Evolutionary conservation across 2,113 vertebrate species (phyloP).

Genomic region (Ochotona curzoniae): DNA sequence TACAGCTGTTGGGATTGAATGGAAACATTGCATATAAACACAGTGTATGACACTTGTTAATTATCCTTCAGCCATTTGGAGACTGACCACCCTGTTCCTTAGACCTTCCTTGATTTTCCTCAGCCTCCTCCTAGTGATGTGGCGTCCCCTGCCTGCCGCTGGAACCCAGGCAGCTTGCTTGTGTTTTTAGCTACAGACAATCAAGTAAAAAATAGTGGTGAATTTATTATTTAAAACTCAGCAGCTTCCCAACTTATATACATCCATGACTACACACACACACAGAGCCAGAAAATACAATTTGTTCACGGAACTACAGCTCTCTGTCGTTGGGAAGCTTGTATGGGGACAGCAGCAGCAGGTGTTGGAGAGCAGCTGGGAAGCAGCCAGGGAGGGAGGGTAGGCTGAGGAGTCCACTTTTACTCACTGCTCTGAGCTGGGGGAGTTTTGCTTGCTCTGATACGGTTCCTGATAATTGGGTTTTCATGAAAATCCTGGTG

Average conservation of each 20-base stretch:
- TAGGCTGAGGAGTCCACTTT: conserved; percentile 11
- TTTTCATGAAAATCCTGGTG: conserved; percentile 23
- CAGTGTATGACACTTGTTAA: background rate
- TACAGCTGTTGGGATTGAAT: background rate
- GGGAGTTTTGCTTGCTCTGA: conserved; percentile 29
- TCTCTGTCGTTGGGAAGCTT: background rate
- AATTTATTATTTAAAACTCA: conserved; percentile 22
- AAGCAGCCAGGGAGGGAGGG: background rate
- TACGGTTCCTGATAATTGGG: background rate
- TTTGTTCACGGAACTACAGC: background rate
- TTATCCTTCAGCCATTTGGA: background rate
- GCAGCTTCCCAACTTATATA: too few relatives aligned
- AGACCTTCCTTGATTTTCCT: background rate
- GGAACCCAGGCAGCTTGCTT: background rate
- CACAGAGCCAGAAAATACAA: background rate
- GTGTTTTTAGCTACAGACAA: conserved; percentile 15
- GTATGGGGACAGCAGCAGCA: background rate
- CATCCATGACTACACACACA: background rate
- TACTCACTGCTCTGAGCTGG: background rate
- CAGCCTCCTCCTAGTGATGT: background rate
- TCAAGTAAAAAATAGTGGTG: background rate
- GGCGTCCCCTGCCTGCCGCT: background rate
- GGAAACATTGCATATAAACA: background rate
- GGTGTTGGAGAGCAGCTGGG: background rate
- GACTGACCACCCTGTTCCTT: background rate